A percentile compares a stretch with the other conserved stretches of the same genome.
Conservation (phyloP, 2,113 vertebrate genomes). For the Brienomyrus brachyistius region DNA sequence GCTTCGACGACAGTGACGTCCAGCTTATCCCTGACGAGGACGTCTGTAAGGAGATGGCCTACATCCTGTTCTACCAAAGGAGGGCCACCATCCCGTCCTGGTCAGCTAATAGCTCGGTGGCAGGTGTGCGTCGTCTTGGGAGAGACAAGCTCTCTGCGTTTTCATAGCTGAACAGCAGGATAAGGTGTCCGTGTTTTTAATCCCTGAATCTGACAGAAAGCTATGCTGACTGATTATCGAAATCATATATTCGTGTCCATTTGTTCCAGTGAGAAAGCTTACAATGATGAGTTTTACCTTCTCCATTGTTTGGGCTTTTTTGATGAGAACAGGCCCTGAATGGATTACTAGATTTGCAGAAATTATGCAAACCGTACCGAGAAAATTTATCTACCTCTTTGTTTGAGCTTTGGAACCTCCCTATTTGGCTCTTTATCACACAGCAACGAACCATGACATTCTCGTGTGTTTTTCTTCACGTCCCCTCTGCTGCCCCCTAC, state of each 20-base stretch:
- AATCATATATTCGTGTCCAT: background rate
- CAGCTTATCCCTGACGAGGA: conserved; percentile 81
- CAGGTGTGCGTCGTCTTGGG: conserved; percentile 60
- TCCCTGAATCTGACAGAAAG: background rate
- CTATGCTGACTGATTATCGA: background rate
- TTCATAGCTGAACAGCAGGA: background rate
- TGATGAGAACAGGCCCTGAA: background rate
- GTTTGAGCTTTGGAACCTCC: background rate
- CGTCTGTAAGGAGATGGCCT: conserved; percentile 87
- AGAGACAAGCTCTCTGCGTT: background rate
- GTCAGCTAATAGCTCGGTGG: conserved; percentile 96
- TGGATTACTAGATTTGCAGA: background rate
- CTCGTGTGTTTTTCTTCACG: background rate
- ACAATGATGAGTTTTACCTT: background rate
- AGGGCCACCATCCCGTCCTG: conserved; percentile 87
- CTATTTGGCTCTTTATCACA: background rate
- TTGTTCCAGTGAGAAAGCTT: background rate
- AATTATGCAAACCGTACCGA: background rate
- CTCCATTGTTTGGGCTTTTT: background rate
- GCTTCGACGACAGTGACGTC: conserved; percentile 96
- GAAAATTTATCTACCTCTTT: background rate
- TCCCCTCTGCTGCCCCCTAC: background rate
- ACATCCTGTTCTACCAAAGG: conserved; percentile 95
- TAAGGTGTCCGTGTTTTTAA: background rate
- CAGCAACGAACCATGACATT: background rate